Conservation (phyloP, 2,113 vertebrate species). For the Ctenodactylus gundi region DNA sequence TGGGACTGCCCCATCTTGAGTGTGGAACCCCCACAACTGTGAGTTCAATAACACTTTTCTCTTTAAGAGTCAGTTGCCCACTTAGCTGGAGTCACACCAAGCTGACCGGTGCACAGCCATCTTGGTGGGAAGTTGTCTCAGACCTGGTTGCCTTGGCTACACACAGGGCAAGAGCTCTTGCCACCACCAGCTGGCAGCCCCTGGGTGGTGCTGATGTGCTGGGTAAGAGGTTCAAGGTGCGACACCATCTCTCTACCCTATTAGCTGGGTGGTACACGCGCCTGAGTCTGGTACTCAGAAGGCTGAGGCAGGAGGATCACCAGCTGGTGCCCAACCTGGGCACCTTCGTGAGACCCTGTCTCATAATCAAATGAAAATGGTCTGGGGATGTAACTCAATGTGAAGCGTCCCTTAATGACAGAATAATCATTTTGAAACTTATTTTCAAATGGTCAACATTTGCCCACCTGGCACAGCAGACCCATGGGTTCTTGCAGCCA, state of each 20-base stretch:
- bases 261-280: not conserved
- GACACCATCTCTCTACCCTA: not conserved
- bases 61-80: too few relatives aligned
- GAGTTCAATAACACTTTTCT: not conserved
- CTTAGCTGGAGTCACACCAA: not conserved
- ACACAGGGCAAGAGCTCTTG: not conserved
- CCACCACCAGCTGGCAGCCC: not conserved
- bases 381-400: too few relatives aligned
- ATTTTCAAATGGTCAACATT: not conserved
- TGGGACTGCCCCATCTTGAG: too few relatives aligned
- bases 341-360: not conserved
- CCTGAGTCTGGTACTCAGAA: not conserved
- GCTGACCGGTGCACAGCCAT: not conserved
- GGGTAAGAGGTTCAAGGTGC: not conserved
- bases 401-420: not conserved
- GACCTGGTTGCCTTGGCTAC: not conserved
- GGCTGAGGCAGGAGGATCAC: not conserved
- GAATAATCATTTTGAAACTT: not conserved
- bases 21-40: not conserved
- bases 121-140: not conserved
- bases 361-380: too few relatives aligned
- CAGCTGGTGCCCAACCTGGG: not conserved
- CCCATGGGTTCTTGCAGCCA: accelerated
- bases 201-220: accelerated
- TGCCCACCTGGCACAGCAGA: not conserved